Conservation (phyloP, 2,797 vertebrate genomes). For the Coreius guichenoti region DNA sequence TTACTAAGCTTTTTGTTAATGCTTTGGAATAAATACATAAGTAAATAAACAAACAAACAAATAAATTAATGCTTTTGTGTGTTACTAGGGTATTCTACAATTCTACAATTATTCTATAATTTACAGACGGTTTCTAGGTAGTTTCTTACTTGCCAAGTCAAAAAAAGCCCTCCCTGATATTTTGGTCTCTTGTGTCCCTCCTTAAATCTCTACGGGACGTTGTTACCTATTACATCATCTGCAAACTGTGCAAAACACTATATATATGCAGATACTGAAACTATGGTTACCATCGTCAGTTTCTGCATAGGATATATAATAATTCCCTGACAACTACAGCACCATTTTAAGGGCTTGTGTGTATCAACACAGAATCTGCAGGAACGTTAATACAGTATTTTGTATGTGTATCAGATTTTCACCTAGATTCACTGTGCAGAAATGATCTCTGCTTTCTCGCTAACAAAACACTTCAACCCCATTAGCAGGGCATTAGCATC, state of each 20-base stretch:
- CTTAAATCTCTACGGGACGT: background rate
- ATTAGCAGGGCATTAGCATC: constrained; percentile 64
- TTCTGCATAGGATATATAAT: background rate
- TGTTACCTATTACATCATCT: background rate
- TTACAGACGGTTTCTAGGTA: background rate
- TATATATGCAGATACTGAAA: background rate
- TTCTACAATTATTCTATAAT: too few species aligned
- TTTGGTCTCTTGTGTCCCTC: background rate
- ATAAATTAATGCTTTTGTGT: background rate
- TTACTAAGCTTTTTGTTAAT: background rate
- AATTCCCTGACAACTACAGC: background rate
- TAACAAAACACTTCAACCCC: constrained; percentile 55
- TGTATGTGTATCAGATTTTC: background rate
- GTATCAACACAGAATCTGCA: background rate
- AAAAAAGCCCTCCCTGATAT: background rate
- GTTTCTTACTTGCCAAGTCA: background rate
- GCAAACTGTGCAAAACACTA: background rate
- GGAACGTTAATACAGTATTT: background rate
- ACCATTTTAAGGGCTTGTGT: background rate
- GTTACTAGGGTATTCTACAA: background rate
- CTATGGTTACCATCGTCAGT: background rate
- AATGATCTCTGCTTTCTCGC: constrained; percentile 33
- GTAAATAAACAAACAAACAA: background rate
- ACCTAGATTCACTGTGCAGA: background rate
- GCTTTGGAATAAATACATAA: background rate